A percentile compares a stretch with the other conserved stretches of the same genome.
Conservation (phyloP, 2,113 vertebrate species). For the Lophochroa leadbeateri region DNA sequence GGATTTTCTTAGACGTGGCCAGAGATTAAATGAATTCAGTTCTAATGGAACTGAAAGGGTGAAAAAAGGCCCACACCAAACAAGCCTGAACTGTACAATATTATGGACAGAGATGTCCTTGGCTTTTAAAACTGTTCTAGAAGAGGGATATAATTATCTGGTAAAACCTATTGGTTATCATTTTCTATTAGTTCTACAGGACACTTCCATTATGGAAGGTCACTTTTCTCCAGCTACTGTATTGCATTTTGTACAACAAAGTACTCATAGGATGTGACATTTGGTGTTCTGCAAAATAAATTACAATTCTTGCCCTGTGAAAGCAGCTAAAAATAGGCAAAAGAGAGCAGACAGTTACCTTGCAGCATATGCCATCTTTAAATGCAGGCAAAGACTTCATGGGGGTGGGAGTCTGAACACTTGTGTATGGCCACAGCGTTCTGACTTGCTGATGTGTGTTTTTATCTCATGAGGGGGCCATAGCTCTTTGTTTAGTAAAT, state of each 20-base stretch:
- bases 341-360: not conserved
- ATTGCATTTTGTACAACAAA: constrained; percentile 22
- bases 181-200: constrained; percentile 61
- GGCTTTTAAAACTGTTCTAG: constrained; percentile 18
- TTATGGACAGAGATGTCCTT: constrained; percentile 28
- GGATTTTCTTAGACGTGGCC: not conserved
- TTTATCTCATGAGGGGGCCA: not conserved
- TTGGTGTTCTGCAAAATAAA: constrained; percentile 32
- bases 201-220: constrained; percentile 67
- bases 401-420: not conserved
- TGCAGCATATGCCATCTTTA: not conserved
- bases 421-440: accelerated
- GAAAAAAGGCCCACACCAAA: not conserved
- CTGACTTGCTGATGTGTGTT: not conserved
- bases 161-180: constrained; percentile 60
- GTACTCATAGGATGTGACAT: constrained; percentile 39
- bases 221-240: constrained; percentile 44
- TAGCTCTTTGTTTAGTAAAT: not conserved
- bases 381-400: not conserved
- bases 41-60: not conserved
- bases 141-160: constrained; percentile 55
- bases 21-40: not conserved
- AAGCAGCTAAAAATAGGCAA: constrained; percentile 36
- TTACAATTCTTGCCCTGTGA: not conserved
- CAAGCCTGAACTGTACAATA: not conserved